Evolutionary conservation across 2,888 invertebrate species (phyloP), one percentile per base, ranked within the genome.

Genomic region (Eutolmus rufibarbis): DNA sequence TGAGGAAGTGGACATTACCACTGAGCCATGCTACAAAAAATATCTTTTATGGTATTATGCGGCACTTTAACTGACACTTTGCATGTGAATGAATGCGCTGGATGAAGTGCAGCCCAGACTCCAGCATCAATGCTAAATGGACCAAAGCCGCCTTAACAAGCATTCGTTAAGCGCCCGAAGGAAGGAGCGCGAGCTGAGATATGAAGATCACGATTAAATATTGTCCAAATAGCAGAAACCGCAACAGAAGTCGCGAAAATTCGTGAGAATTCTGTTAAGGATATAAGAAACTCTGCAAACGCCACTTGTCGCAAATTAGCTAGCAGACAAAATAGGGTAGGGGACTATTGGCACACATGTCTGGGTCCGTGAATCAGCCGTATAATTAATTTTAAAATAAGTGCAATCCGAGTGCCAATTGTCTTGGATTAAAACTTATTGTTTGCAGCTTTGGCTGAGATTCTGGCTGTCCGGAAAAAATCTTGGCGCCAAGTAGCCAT

Each of bases 1-100:
- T 88, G 86, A 88, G 89, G 89, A 89, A 89, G 86, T 89, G 87
- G 89, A 89, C 85, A 85, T 87, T 87, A 85, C 85, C 74, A 74
- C 74, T 85, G 85, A 66, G 85, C 74, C 74, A 46, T 46, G 85
- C 85, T 66, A 81, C 82, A 79, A 87, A 87, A 87, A 87, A 87
- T 79, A 57, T 78, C 76, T 88, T 87, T 74, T 74, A 79, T 87
- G 87, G 77, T 84, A 85, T 88, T 88, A 86, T 87, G 86, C 88
- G 77, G 37, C 79, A 74, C 82, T 88, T 87, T 82, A 85, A 82
- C 86, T 57, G 57, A 77, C 76, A 86, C 86, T 77, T 86, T 78
- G 34, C 86, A 86, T 86, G 51, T 56, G 86, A 78, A 77, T 76
- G 86, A 77, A 56, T 76, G 76, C 78, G 31, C n/a, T 51, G 86